Base-by-base conservation (phyloP, 2,888 invertebrate species). In the Cremastinae sp. region DNA sequence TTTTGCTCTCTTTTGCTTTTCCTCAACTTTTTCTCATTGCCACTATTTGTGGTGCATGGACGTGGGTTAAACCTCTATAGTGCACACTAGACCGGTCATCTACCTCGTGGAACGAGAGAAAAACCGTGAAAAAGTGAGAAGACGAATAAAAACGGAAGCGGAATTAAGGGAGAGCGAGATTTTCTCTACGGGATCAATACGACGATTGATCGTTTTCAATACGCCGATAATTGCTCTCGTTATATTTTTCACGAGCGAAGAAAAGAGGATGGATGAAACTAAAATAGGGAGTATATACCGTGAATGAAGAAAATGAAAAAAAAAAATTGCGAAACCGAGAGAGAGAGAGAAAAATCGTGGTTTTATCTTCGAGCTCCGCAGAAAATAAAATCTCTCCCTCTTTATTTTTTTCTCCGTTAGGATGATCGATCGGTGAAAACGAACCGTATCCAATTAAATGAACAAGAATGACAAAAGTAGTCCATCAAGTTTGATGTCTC, bases 151-250 rank as follows among this genome's bases (percentile, higher is more conserved):
- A 43, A 45, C 61, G 34, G 45, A 14, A 18, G 12, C 7, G 12
- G 22, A 10, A 14, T 16, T 22, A 16, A 14, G 14, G 9, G 28
- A n/a, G 10, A 34, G 18, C 34, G 28, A 14, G 7, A 47, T 12
- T 62, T 47, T 34, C 16, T 16, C 5, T 62, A n/a, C 14, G 22
- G 9, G 12, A 43, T 8, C 8, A 20, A 3, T 20, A 36, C 20
- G 51, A 65, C 54, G 65, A 58, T 58, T 58, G 56, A 72, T 72
- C 65, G 72, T 14, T 72, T 58, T 22, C 72, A 41, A 72, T 72
- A 47, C 14, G 2, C 28, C 28, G 28, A 28, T 28, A 28, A 28
- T 28, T 28, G 28, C 28, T 47, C 16, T 16, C 47, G 20, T 28
- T 28, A 16, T 18, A 16, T 61, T 36, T 8, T 34, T 10, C 7